phyloP scores from a whole-genome alignment of 2,888 invertebrate genomes.

The Rhagium mordax region DNA sequence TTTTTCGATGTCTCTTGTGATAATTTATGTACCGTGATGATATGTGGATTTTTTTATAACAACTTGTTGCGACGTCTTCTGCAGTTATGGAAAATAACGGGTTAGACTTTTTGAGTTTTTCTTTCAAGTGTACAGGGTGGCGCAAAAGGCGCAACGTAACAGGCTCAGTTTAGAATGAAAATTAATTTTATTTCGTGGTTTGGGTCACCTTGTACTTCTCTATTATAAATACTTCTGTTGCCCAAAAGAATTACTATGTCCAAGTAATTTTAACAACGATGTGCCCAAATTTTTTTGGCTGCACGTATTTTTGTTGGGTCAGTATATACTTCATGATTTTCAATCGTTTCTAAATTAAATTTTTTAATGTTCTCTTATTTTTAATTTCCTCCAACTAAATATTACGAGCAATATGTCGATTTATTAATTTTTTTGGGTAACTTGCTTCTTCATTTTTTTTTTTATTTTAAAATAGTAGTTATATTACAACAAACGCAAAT shows the following conservation, averaged over 20 bases:
- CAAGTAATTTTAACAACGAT: background rate
- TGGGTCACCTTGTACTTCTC: background rate
- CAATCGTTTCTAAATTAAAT: too few relatives aligned
- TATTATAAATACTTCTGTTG: background rate
- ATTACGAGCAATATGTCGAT: too few relatives aligned
- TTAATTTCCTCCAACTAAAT: too few relatives aligned
- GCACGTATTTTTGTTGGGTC: too few relatives aligned
- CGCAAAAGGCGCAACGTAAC: background rate
- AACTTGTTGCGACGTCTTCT: slow-evolving; percentile 28
- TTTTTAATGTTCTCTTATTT: too few relatives aligned
- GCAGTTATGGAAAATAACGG: slow-evolving; percentile 36
- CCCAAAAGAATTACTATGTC: background rate
- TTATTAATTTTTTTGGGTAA: background rate
- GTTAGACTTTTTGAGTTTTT: slow-evolving; percentile 25
- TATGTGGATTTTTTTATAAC: slow-evolving; percentile 38
- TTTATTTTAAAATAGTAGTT: background rate
- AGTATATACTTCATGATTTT: too few relatives aligned
- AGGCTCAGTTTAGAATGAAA: background rate
- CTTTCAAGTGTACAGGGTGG: background rate
- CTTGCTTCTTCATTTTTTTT: background rate
- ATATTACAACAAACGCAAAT: background rate
- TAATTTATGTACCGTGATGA: slow-evolving; percentile 38
- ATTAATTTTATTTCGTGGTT: background rate
- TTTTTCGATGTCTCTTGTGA: slow-evolving; percentile 37
- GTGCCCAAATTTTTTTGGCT: too few relatives aligned